phyloP scores from a whole-genome alignment of 2,797 vertebrate genomes.

The Saxicola maurus region DNA sequence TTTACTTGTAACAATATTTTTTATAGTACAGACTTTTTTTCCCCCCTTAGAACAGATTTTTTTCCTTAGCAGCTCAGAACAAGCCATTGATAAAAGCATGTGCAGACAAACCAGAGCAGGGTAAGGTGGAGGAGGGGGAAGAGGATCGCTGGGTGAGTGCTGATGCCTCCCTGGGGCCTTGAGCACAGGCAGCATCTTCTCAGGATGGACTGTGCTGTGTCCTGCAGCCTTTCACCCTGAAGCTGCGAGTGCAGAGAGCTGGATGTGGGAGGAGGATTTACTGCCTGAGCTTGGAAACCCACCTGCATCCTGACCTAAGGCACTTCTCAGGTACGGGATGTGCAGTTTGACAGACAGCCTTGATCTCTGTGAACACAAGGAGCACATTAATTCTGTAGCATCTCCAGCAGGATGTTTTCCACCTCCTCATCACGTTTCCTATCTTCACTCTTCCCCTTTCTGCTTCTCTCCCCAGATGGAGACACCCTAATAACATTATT shows the following conservation, averaged over 20 bases:
- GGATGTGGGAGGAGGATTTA: neutral
- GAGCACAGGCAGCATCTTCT: neutral
- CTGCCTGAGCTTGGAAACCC: neutral
- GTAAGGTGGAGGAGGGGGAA: neutral
- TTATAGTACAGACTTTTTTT: neutral
- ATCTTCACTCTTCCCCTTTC: neutral
- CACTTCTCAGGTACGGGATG: neutral
- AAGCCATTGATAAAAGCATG: neutral
- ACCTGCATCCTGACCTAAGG: neutral
- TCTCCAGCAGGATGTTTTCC: neutral
- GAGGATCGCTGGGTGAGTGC: neutral
- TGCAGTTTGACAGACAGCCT: neutral
- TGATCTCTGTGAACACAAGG: neutral
- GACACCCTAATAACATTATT: neutral
- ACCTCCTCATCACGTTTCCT: neutral
- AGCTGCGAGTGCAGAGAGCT: neutral
- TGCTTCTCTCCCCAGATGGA: neutral
- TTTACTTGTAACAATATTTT: neutral
- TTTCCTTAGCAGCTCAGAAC: neutral
- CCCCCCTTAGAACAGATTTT: neutral
- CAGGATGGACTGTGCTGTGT: fast-evolving
- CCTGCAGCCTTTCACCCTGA: neutral
- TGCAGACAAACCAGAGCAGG: neutral
- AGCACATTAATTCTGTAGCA: neutral
- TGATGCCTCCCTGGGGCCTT: neutral